Base-by-base conservation (phyloP, 2,113 vertebrate genomes). In the Hemiscyllium ocellatum region DNA sequence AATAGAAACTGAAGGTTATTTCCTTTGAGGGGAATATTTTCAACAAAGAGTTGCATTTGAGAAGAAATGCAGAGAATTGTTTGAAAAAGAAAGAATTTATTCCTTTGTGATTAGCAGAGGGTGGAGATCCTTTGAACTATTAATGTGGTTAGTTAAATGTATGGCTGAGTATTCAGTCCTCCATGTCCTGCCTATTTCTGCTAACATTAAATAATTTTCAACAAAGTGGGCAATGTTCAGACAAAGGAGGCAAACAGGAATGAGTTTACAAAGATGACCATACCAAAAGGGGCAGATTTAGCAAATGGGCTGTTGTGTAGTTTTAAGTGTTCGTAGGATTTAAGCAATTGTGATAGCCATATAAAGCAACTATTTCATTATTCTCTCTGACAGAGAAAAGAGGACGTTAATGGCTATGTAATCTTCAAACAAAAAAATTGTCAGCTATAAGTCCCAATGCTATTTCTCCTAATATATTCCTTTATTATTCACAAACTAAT, bases 91-190 rank as follows among this genome's bases (percentile, higher is more conserved):
- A 95, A 95, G 69, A 95, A 95, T 95, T 95, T 72, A 72, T 50
- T 95, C 68, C 69, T 95, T 95, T 95, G 69, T 76, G 94, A 24
- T 52, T 70, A 47, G 42, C 94, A 52, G 24, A 52, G 94, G 42
- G 94, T 47, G 94, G 94, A 50, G 94, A 95, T 95, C 68, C 94
- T 95, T 95, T 95, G 94, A 95, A 72, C 68, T 76, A 72, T 95
- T 95, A 72, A 72, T 76, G 66, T 72, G 94, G 68, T 72, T 50
- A 72, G 94, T 33, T 72, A 72, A 95, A 42, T 95, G 94, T 95
- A 29, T 50, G 37, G 12, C 24, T 95, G 89, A 93, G 61, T 37
- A 72, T 95, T 72, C 68, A 95, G 94, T 72, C 94, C 66, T 72
- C 37, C 6, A 72, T 22, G 42, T 94, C 65, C 42, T 26, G 17